Base-by-base conservation (phyloP, 2,797 vertebrate genomes). In the Poliocrania exsul region DNA sequence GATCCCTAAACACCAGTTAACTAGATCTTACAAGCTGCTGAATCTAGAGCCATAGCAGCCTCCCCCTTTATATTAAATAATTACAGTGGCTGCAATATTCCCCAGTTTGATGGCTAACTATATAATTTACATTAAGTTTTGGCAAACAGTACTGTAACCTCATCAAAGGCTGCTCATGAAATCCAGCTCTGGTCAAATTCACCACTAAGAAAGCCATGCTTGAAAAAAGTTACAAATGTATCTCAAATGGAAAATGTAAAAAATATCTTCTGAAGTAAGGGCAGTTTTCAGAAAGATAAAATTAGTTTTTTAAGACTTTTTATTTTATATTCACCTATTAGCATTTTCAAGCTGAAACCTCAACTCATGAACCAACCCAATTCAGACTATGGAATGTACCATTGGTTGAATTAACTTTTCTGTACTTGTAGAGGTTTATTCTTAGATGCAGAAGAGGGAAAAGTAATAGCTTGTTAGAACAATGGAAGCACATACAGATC, bases 371-470 rank as follows among this genome's bases (percentile, higher is more conserved):
- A 67, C 29, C 31, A 91, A 60, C 6, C 40, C 0, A 88, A 78
- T 28, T 54, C 60, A 60, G 51, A 80, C 33, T 78, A 49, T 57
- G 71, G 35, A 92, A 75, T 31, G 29, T 61, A 50, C 51, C 51
- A 53, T 8, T 21, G 21, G 29, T 65, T 81, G 51, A 81, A 85
- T 29, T 88, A 50, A 90, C 81, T 78, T 91, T 86, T 53, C 50
- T 86, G 19, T 72, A 46, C n/a, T 92, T 86, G 49, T 29, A 61
- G 16, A 73, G 33, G 20, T 70, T 91, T 92, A 79, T 92, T 93
- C 87, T 95, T 85, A 92, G 79, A 74, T 44, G 53, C 5, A 64
- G 57, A 35, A 81, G 49, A 92, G n/a, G 57, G 77, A 92, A 65
- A 93, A 64, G 50, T 16, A 49, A 75, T 24, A 56, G 25, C 56